Evolutionary conservation across 2,888 invertebrate genomes (phyloP), one percentile per base, ranked within the genome.

Genomic region (Drosophila sordidapex): DNA sequence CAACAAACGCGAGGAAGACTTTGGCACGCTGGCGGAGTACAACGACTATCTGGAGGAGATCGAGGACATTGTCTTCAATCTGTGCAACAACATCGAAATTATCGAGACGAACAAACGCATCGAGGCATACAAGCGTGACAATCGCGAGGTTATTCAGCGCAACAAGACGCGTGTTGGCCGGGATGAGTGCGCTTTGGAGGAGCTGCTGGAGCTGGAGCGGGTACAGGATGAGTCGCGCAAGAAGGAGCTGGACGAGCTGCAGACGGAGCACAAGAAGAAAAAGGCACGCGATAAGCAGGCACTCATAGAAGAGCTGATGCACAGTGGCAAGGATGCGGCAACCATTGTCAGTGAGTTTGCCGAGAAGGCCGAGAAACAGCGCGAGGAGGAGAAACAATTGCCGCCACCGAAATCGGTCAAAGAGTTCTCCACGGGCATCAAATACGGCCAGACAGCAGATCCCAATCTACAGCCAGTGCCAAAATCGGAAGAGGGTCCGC

Each of bases 1-100:
- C 91, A 99, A 99, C 91, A 98, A 99, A 91, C 98, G 97, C 36
- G 98, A 98, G 92, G 98, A 98, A 80, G 99, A 99, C 93, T 99
- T 99, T 92, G 92, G 94, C 0, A 94, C 96, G 0, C 92, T 98
- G 65, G 94, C 95, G 46, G 98, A 98, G 70, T 99, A 96, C 93
- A 99, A 99, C 93, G 97, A 99, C 93, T 99, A 99, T 93, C 94
- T 99, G 82, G 99, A 99, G 93, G 97, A 98, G 93, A 95, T 99
- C 49, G 99, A 99, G 93, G 95, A 95, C 0, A 97, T 99, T 82
- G 96, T 99, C 70, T 98, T 95, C 92, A 99, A 99, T 94, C 94
- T 99, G 83, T 95, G 96, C 2, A 97, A 98, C 94, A 97, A 98
- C 91, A 96, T 98, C 70, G 98, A 99, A 92, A 94, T 98, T 52